A percentile compares a stretch with the other conserved stretches of the same genome.
Conservation (phyloP, 2,797 vertebrate genomes). For the Allobates femoralis region DNA sequence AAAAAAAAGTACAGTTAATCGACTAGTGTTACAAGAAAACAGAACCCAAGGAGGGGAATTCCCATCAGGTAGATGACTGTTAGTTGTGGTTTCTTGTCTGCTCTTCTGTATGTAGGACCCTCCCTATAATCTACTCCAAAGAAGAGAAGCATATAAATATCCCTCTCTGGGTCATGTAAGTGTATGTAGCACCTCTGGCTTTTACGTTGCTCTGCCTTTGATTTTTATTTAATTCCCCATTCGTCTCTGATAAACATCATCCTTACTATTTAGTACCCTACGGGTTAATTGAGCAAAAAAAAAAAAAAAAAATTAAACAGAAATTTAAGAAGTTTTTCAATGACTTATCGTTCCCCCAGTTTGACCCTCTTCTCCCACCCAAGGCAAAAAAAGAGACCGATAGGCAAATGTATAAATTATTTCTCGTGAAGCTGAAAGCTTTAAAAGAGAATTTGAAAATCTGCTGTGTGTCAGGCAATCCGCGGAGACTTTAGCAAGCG, state of each 20-base stretch:
- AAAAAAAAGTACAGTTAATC: too few species aligned
- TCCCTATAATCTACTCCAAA: not conserved
- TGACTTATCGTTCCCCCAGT: constrained; percentile 82
- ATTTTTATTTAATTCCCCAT: constrained; percentile 8
- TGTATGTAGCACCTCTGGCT: constrained; percentile 29
- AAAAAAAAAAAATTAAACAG: constrained; percentile 51
- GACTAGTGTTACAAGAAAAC: not conserved
- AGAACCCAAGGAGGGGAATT: not conserved
- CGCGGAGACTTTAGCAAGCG: constrained; percentile 77
- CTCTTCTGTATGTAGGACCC: not conserved
- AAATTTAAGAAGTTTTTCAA: constrained; percentile 71
- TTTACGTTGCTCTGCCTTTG: constrained; percentile 2
- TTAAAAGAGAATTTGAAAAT: constrained; percentile 75
- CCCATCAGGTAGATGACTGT: constrained; percentile 29
- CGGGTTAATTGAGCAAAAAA: constrained; percentile 73
- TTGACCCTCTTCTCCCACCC: constrained; percentile 72
- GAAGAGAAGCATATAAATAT: not conserved
- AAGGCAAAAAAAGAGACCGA: constrained; percentile 72
- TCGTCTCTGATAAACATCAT: constrained; percentile 28
- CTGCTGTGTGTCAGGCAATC: constrained; percentile 75
- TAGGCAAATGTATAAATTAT: constrained; percentile 76
- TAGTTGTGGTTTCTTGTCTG: constrained; percentile 33
- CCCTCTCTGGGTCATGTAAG: constrained; percentile 15
- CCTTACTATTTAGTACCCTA: constrained; percentile 47
- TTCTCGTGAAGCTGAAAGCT: constrained; percentile 76